Percentiles rank a stretch among this genome's conserved stretches.
Evolutionary conservation across 1,140 invertebrate species (phyloP).

Genomic region (Drosophila chauvacae): DNA sequence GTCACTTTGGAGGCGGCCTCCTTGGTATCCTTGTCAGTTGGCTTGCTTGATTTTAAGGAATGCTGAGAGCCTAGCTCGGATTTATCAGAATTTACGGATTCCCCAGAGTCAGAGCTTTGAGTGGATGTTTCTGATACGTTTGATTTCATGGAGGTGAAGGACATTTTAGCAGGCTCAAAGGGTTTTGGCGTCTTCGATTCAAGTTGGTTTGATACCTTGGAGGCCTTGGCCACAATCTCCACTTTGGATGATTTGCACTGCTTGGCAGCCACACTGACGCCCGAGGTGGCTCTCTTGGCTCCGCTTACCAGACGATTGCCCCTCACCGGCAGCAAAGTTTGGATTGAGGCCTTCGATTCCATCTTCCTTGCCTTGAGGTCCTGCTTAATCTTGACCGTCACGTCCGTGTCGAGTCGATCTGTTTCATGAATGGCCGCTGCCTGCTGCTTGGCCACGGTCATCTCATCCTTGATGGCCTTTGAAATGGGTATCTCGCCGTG

Average conservation of each 20-base stretch:
- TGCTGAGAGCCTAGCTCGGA: not conserved
- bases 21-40: not conserved
- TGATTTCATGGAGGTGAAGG: not conserved
- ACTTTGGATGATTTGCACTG: not conserved
- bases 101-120: not conserved
- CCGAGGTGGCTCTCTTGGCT: constrained; percentile 3
- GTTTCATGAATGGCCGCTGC: constrained; percentile 6
- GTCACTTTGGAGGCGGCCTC: not conserved
- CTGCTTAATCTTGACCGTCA: not conserved
- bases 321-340: constrained; percentile 41
- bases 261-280: constrained; percentile 7
- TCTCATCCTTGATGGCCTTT: constrained; percentile 67
- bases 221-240: not conserved
- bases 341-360: constrained; percentile 9
- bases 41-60: not conserved
- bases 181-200: not conserved
- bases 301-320: not conserved
- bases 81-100: not conserved
- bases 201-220: not conserved
- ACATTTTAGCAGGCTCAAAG: not conserved
- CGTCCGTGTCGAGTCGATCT: constrained; percentile 35
- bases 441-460: constrained; percentile 48
- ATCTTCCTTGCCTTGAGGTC: not conserved
- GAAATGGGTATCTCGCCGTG: constrained; percentile 53
- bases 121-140: not conserved